These are phyloP conservation scores for Nomada lathburiana DNA, from an alignment of 2,888 invertebrate species.

Conservation along the genomic window DNA sequence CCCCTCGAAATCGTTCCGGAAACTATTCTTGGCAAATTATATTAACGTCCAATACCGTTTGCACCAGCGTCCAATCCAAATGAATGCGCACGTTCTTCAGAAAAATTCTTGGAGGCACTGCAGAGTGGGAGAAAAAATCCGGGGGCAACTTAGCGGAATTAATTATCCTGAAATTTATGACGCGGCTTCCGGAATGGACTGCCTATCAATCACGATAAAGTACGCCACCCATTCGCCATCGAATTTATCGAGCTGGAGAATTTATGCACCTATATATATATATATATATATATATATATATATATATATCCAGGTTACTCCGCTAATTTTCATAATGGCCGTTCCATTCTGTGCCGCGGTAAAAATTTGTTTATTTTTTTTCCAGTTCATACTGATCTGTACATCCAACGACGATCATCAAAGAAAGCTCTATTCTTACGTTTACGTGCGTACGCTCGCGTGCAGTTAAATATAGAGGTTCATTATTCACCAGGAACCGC, in stretches of 20 bases:
- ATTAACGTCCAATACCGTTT: too few relatives aligned
- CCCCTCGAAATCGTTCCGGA: too few relatives aligned
- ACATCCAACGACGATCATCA: neutral
- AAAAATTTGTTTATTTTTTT: too few relatives aligned
- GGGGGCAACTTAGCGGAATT: conserved; percentile 6
- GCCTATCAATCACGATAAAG: conserved; percentile 42
- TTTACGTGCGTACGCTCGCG: conserved; percentile 22
- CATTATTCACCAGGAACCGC: conserved; percentile 51
- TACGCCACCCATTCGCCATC: conserved; percentile 21
- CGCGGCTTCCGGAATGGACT: conserved; percentile 12
- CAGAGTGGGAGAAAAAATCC: neutral
- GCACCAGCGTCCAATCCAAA: too few relatives aligned
- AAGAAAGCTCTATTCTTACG: conserved; percentile 45
- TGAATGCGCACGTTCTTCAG: too few relatives aligned
- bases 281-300: too few relatives aligned
- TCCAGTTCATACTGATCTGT: too few relatives aligned
- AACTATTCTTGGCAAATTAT: too few relatives aligned
- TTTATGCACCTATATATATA: neutral
- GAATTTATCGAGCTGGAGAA: conserved; percentile 31
- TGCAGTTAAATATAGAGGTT: conserved; percentile 46
- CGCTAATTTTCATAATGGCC: neutral
- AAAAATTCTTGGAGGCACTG: neutral
- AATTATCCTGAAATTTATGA: conserved; percentile 42
- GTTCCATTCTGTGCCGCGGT: neutral
- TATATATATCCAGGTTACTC: neutral